Base-by-base conservation (phyloP, 1,140 invertebrate species). In the Zaprionus camerounensis region DNA sequence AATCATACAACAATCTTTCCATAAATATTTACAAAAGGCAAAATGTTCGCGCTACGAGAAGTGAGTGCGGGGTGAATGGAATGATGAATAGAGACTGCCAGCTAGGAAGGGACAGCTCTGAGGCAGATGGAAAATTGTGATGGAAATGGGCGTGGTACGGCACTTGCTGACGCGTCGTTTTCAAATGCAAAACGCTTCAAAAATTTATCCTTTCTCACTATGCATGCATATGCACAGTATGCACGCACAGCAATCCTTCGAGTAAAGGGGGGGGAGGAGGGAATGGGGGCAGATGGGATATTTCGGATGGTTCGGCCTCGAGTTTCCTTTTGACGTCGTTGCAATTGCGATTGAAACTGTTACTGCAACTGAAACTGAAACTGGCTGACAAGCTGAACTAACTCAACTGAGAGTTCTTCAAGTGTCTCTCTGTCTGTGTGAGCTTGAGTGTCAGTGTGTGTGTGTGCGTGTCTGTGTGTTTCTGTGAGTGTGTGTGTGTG, bases 1-100 rank as follows among this genome's bases (percentile, higher is more conserved):
- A 87, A 87, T 87, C 84, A 87, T 84, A 90, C 73, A 59, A 79
- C 78, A 90, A 87, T 88, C 84, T 87, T 78, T 83, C 78, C 84
- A 86, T 86, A 88, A 86, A 86, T 86, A 86, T 86, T 86, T 88
- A 88, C 83, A 88, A 88, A 72, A 78, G 80, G 76, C 80, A 75
- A 68, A 69, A 59, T 53, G 58, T 41, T 63, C 66, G 55, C 46
- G 71, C 31, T 44, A 34, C 15, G 24, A 6, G 17, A 12, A 11
- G 51, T 3, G 17, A 24, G 66, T 3, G 20, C 3, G 31, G 28
- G 34, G 26, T 58, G 56, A 28, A 38, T 12, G 7, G 41, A 58
- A 44, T 71, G 62, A 80, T 62, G 22, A 73, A 74, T 78, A 28
- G 55, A 41, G 38, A 41, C 38, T 41, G 38, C 38, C 31, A 34